phyloP scores from a whole-genome alignment of 2,113 vertebrate genomes.

The Notiomystis cincta region DNA sequence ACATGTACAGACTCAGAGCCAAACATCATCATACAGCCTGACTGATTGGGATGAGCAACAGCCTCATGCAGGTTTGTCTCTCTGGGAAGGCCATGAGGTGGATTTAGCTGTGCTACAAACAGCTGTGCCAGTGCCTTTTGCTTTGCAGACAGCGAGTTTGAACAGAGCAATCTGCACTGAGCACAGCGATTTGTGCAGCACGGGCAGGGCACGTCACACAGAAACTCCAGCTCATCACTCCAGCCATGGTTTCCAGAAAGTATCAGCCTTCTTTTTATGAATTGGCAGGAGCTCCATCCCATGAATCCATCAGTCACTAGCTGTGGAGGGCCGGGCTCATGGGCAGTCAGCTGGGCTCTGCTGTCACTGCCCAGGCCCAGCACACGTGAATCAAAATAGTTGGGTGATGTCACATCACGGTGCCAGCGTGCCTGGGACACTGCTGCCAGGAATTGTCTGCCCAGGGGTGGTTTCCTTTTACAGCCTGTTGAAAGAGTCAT shows the following conservation, averaged over 20 bases:
- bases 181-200: background rate
- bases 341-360: constrained; percentile 19
- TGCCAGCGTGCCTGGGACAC: constrained; percentile 53
- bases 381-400: constrained; percentile 78
- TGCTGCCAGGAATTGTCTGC: constrained; percentile 75
- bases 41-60: background rate
- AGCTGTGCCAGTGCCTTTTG: background rate
- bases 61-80: background rate
- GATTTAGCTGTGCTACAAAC: background rate
- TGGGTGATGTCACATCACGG: constrained; percentile 77
- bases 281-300: background rate
- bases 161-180: background rate
- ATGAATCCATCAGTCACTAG: background rate
- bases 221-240: background rate
- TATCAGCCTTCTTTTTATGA: background rate
- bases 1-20: background rate
- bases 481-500: constrained; percentile 87
- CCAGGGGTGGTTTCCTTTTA: constrained; percentile 85
- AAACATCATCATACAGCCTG: background rate
- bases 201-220: background rate
- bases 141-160: background rate
- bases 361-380: constrained; percentile 18
- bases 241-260: background rate
- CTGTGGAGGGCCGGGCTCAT: background rate
- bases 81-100: background rate